A percentile compares a stretch with the other conserved stretches of the same genome.
These are phyloP conservation scores for Hydrozoanthus gracilis DNA, from an alignment of 92 coral and sea anemone genomes.

Conservation along the genomic window DNA sequence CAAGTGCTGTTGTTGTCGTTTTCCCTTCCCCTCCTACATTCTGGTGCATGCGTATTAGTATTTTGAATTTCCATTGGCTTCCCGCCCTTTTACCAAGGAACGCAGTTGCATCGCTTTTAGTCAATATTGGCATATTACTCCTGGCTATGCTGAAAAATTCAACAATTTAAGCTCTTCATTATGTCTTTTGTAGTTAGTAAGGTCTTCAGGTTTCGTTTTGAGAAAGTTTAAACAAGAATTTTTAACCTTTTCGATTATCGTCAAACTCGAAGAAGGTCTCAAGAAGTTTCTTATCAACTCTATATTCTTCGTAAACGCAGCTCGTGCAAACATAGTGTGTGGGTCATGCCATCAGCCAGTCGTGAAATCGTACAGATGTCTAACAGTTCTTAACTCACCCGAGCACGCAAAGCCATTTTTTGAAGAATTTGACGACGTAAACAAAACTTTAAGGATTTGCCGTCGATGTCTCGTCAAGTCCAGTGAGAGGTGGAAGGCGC, in stretches of 20 bases:
- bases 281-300: not conserved
- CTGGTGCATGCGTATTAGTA: no score
- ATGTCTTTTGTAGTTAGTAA: no score
- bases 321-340: slow-evolving; percentile 76
- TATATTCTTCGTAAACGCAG: not conserved
- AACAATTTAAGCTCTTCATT: no score
- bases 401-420: slow-evolving; percentile 79
- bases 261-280: not conserved
- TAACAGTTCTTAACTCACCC: slow-evolving; percentile 66
- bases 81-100: no score
- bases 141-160: no score
- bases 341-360: slow-evolving; percentile 78
- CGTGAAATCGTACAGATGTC: slow-evolving; percentile 83
- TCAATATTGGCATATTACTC: no score
- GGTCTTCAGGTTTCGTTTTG: not conserved
- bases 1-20: no score
- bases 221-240: not conserved
- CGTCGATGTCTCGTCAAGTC: slow-evolving; percentile 71
- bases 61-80: no score
- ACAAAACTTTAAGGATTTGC: slow-evolving; percentile 78
- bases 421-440: slow-evolving; percentile 54
- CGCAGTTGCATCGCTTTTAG: no score
- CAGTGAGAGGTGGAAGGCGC: not conserved
- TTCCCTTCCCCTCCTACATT: no score
- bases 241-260: not conserved